These are phyloP conservation scores for Phrynocephalus versicolor DNA, from an alignment of 2,113 vertebrate species.

Conservation along the genomic window DNA sequence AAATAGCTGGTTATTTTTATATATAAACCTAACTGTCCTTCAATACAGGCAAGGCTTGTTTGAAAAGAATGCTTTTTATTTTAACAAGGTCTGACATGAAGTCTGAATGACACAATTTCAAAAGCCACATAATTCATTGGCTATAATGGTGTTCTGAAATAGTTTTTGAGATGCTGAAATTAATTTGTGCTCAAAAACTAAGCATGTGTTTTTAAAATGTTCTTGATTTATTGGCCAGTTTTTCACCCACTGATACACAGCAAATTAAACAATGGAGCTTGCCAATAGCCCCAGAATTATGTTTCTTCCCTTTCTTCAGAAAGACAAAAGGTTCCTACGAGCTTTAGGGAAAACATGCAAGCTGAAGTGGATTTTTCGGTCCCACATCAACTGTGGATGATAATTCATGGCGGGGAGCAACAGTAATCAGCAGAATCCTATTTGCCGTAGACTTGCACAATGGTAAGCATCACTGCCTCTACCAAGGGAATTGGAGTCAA, in stretches of 20 bases:
- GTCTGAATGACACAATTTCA: not conserved
- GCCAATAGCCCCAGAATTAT: not conserved
- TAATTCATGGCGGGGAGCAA: slow-evolving; percentile 1
- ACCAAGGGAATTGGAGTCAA: slow-evolving; percentile 15
- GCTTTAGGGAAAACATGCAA: not conserved
- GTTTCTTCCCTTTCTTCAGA: not conserved
- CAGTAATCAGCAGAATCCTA: not conserved
- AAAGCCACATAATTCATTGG: not conserved
- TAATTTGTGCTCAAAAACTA: not conserved
- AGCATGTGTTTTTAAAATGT: not conserved
- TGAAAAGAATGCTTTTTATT: not conserved
- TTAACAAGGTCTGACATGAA: not conserved
- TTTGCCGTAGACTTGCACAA: not conserved
- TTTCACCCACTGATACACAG: not conserved
- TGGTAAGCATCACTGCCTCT: not conserved
- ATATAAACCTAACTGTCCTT: not conserved
- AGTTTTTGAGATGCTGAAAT: not conserved
- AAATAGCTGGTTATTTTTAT: not conserved
- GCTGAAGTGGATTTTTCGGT: slow-evolving; percentile 6
- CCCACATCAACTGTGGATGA: not conserved
- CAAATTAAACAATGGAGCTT: not conserved
- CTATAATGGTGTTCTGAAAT: not conserved
- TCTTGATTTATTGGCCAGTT: no score
- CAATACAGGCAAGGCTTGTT: not conserved
- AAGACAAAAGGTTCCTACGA: not conserved